Conservation (phyloP, 2,113 vertebrate species). For the Hydrolagus affinis region DNA sequence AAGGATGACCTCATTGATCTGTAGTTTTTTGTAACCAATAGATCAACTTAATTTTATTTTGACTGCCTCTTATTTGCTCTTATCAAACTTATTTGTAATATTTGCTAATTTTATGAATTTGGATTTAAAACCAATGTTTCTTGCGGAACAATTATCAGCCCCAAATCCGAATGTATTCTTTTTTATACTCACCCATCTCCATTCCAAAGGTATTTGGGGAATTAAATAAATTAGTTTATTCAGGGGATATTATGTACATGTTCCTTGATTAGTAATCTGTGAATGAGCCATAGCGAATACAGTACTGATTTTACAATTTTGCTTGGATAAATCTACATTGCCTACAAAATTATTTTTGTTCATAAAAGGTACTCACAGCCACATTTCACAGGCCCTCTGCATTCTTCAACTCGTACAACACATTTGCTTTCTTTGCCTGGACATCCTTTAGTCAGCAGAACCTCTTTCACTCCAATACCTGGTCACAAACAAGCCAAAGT, state of each 20-base stretch:
- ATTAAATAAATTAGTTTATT: not conserved
- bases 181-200: not conserved
- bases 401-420: slow-evolving; percentile 45
- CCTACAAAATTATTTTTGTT: slow-evolving; percentile 20
- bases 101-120: not conserved
- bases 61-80: too few species aligned
- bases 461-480: slow-evolving; percentile 48
- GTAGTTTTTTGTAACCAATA: too few species aligned
- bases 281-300: not conserved
- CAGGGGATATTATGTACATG: not conserved
- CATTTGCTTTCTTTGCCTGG: slow-evolving; percentile 49
- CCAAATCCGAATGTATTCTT: not conserved
- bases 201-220: not conserved
- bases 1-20: too few species aligned
- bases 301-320: not conserved
- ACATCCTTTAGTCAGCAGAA: slow-evolving; percentile 50
- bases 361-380: slow-evolving; percentile 44
- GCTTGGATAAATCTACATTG: not conserved
- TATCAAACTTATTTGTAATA: not conserved
- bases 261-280: not conserved
- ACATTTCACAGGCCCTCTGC: slow-evolving; percentile 40
- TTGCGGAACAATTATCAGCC: not conserved
- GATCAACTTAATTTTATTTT: too few species aligned
- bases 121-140: not conserved
- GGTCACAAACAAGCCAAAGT: slow-evolving; percentile 32